Evolutionary conservation across 2,797 vertebrate genomes (phyloP).

Genomic region (Hydrolagus colliei): DNA sequence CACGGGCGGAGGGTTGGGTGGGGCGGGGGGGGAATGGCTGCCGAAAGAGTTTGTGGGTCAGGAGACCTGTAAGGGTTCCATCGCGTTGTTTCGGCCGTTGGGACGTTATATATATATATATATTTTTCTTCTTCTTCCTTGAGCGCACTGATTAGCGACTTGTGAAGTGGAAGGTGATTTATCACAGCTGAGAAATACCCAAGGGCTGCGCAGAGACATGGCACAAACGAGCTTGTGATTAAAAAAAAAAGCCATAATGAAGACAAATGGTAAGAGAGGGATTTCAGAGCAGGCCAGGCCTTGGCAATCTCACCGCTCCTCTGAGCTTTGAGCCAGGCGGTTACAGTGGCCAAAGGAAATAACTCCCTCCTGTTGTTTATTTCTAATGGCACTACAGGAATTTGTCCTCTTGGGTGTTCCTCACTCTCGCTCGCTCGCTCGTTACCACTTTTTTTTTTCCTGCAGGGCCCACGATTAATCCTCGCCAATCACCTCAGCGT

Average conservation of each 20-base stretch:
- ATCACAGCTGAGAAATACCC: constrained; percentile 64
- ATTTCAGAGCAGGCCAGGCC: constrained; percentile 59
- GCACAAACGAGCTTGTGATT: constrained; percentile 67
- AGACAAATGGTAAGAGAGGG: constrained; percentile 69
- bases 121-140: constrained; percentile 53
- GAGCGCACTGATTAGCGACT: constrained; percentile 71
- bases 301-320: constrained; percentile 62
- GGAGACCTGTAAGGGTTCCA: constrained; percentile 48
- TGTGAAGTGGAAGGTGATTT: constrained; percentile 68
- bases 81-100: constrained; percentile 60
- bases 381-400: constrained; percentile 74
- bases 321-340: constrained; percentile 63
- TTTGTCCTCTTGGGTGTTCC: constrained; percentile 77
- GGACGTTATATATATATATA: constrained; percentile 44
- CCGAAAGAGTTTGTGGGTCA: constrained; percentile 46
- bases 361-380: constrained; percentile 69
- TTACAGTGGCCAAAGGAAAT: constrained; percentile 67
- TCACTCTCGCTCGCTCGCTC: constrained; percentile 70
- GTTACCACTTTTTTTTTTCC: constrained; percentile 73
- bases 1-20: constrained; percentile 31
- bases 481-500: constrained; percentile 56
- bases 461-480: constrained; percentile 78
- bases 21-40: constrained; percentile 43
- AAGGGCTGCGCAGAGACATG: constrained; percentile 63
- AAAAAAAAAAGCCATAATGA: constrained; percentile 65